These are phyloP conservation scores for Philypnodon macrostomus DNA, from an alignment of 2,797 vertebrate species.

Conservation along the genomic window DNA sequence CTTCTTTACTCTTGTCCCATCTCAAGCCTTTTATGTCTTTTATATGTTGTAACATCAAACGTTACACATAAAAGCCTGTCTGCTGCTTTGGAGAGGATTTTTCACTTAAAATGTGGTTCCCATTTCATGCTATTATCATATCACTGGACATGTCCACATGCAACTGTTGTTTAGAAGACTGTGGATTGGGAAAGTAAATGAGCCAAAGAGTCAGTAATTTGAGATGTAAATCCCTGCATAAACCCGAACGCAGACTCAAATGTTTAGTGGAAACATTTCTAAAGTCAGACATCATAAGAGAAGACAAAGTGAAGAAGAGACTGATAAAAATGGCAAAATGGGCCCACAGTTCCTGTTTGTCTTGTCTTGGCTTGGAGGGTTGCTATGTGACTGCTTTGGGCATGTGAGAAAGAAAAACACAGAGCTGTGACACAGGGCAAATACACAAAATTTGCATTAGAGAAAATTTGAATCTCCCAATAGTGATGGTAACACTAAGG, in stretches of 20 bases:
- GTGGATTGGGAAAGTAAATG: slow-evolving; percentile 72
- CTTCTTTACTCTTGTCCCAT: slow-evolving; percentile 34
- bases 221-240: slow-evolving; percentile 69
- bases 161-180: slow-evolving; percentile 69
- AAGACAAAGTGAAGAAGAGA: slow-evolving; percentile 54
- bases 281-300: slow-evolving; percentile 60
- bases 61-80: slow-evolving; percentile 57
- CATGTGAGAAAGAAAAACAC: slow-evolving; percentile 6
- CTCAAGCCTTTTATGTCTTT: slow-evolving; percentile 42
- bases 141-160: slow-evolving; percentile 71
- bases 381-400: slow-evolving; percentile 35
- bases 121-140: slow-evolving; percentile 74
- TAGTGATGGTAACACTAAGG: too few species aligned
- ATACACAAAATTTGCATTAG: too few species aligned
- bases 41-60: slow-evolving; percentile 54
- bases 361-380: slow-evolving; percentile 61
- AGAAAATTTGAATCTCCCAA: too few species aligned
- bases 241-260: slow-evolving; percentile 51
- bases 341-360: slow-evolving; percentile 67
- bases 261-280: slow-evolving; percentile 74
- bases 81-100: slow-evolving; percentile 39
- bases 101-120: slow-evolving; percentile 72
- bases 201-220: slow-evolving; percentile 73
- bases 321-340: slow-evolving; percentile 64
- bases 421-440: background rate